Evolutionary conservation across 2,888 invertebrate genomes (phyloP), one percentile per base, ranked within the genome.

Genomic region (Ochlodes sylvanus): DNA sequence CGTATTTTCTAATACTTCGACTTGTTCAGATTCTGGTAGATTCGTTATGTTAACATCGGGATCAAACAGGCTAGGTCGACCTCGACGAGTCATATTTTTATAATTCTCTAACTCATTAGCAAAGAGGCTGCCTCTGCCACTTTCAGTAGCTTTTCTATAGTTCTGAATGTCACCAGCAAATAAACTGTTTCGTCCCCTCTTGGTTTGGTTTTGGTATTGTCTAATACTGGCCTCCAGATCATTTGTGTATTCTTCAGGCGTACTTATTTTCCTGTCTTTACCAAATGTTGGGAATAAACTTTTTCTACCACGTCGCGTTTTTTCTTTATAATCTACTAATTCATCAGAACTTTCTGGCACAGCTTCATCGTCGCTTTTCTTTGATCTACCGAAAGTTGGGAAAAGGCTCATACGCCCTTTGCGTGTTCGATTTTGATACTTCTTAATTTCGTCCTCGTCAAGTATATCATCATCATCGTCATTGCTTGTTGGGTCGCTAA

Each of bases 1-100:
- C 0, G 97, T 97, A 77, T 97, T 96, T 84, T 97, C 97, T 66
- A 97, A 88, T 12, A 97, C 94, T 77, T 94, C 94, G 7, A 94
- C 93, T 76, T 94, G 94, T 72, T 93, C 90, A 0, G 85, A 78
- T 77, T 93, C 87, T 27, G 90, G 86, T 41, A 92, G 79, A 72
- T 77, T 84, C 55, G 85, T 77, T 71, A 92, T 84, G 69, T 92
- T 90, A 2, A 93, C 79, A 72, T 92, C 88, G 15, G 92, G 89
- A 68, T 92, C 92, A 69, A 93, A 94, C 55, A 92, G 78, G 74
- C 92, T 94, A 12, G 84, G 86, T 38, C 92, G 87, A 50, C 93
- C 93, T 69, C 84, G 83, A 74, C 79, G 86, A n/a, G 88, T 91
- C 77, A 72, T 88, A 56, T 89, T 90, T 74, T 80, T 87, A 68